phyloP scores from a whole-genome alignment of 2,888 invertebrate genomes.

The Cephus runcator region DNA sequence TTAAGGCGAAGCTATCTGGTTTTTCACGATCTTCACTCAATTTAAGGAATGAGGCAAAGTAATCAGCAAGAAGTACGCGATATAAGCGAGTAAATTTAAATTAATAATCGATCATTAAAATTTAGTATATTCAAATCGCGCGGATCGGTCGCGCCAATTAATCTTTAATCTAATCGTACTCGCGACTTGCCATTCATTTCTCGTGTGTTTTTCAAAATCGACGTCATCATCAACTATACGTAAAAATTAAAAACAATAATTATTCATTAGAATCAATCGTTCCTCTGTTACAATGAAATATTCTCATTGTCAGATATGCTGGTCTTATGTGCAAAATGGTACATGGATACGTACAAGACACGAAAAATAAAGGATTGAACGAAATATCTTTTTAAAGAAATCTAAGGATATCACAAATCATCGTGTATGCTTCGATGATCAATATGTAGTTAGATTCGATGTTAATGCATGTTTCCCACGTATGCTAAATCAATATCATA shows the following conservation, averaged over 20 bases:
- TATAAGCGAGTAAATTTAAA: background rate
- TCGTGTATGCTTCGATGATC: slow-evolving; percentile 24
- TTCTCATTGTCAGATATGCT: background rate
- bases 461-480: slow-evolving; percentile 17
- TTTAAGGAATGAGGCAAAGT: background rate
- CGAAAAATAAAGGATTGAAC: background rate
- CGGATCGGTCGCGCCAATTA: background rate
- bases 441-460: slow-evolving; percentile 14
- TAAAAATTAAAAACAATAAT: background rate
- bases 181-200: background rate
- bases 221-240: background rate
- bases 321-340: slow-evolving; percentile 3
- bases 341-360: background rate
- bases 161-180: background rate
- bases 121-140: background rate
- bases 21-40: slow-evolving; percentile 25
- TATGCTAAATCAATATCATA: slow-evolving; percentile 4
- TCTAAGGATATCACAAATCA: slow-evolving; percentile 8
- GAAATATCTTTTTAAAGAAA: background rate
- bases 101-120: background rate
- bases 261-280: background rate
- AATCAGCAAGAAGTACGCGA: background rate
- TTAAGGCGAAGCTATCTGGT: slow-evolving; percentile 40
- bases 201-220: background rate
- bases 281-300: background rate